Evolutionary conservation across 1,140 invertebrate species (phyloP).

Genomic region (Leguminivora glycinivorella): DNA sequence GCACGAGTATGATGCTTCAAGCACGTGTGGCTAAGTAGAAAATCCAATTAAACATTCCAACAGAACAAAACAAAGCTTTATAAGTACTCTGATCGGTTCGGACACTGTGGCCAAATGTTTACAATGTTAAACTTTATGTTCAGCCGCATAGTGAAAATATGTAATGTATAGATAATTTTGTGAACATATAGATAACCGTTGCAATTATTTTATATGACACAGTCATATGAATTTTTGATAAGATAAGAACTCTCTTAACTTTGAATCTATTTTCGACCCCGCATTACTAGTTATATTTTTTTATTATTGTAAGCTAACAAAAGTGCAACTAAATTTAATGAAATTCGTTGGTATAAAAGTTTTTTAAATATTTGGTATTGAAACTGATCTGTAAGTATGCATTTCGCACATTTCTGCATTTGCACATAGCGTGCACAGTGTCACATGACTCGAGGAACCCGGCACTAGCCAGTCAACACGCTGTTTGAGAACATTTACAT

Average conservation of each 20-base stretch:
- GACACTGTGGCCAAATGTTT: background rate
- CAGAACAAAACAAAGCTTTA: background rate
- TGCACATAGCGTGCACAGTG: no score
- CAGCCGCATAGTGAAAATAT: constrained; percentile 16
- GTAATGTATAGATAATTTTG: constrained; percentile 4
- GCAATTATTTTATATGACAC: background rate
- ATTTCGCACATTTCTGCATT: no score
- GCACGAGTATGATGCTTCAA: no score
- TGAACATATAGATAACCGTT: background rate
- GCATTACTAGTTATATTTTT: background rate
- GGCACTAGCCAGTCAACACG: no score
- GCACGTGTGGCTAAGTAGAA: background rate
- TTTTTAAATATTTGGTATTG: background rate
- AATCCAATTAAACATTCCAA: background rate
- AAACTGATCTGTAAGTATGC: background rate
- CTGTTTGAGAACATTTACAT: no score
- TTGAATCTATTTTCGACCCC: background rate
- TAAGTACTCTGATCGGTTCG: background rate
- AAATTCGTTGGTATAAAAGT: background rate
- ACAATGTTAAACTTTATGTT: background rate
- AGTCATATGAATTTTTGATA: background rate
- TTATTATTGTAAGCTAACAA: no score
- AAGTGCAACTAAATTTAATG: no score
- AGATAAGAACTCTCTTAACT: background rate
- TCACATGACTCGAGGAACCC: no score